Conservation (phyloP, 1,140 invertebrate genomes). For the Hypothenemus hampei region DNA sequence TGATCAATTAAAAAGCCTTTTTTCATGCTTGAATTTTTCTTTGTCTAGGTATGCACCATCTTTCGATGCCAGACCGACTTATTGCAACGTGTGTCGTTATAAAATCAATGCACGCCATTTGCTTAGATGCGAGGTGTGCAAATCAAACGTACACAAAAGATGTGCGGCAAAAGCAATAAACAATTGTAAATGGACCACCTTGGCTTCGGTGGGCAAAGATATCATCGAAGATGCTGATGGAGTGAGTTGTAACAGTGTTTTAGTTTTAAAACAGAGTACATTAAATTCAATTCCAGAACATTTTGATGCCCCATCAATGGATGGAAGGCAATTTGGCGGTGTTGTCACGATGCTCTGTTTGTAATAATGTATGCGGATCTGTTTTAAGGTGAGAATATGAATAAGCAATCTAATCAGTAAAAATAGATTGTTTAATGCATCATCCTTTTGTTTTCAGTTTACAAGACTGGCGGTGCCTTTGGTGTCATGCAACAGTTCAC, state of each 20-base stretch:
- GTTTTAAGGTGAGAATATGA: constrained; percentile 78
- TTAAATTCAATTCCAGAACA: too few species aligned
- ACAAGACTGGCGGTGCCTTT: constrained; percentile 94
- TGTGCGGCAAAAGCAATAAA: constrained; percentile 87
- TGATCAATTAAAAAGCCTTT: too few species aligned
- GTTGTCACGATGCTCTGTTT: constrained; percentile 87
- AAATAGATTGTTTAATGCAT: too few species aligned
- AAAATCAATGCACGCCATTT: constrained; percentile 88
- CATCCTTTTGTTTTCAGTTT: constrained; percentile 60
- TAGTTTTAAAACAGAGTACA: too few species aligned
- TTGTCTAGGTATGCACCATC: constrained; percentile 73
- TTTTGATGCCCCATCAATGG: constrained; percentile 97
- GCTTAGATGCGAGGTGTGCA: constrained; percentile 93
- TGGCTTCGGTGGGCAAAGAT: constrained; percentile 87
- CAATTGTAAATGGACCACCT: constrained; percentile 96
- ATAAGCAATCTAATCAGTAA: too few species aligned
- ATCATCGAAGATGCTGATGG: constrained; percentile 91
- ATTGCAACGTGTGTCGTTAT: constrained; percentile 94
- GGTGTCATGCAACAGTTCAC: constrained; percentile 92
- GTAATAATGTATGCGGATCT: constrained; percentile 94
- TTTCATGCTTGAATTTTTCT: too few species aligned
- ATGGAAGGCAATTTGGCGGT: constrained; percentile 95
- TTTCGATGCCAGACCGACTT: constrained; percentile 84
- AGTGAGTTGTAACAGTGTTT: constrained; percentile 51
- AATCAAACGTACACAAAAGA: constrained; percentile 92